phyloP scores from a whole-genome alignment of 2,888 invertebrate genomes.

The Hylaea fasciaria region DNA sequence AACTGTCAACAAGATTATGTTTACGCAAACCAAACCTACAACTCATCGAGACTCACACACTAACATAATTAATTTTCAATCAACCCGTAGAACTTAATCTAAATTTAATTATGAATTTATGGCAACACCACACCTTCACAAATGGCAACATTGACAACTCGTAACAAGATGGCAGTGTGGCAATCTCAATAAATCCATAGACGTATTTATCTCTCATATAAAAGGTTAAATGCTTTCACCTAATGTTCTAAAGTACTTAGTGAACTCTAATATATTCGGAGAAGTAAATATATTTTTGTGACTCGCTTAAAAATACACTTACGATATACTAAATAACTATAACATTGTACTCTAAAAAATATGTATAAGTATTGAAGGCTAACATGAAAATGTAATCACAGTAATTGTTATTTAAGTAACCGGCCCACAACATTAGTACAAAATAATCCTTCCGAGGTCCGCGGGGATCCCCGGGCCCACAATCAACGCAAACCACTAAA shows the following conservation, averaged over 20 bases:
- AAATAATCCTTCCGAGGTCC: slow-evolving; percentile 71
- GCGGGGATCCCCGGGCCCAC: slow-evolving; percentile 44
- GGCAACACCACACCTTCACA: slow-evolving; percentile 44
- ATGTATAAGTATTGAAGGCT: slow-evolving; percentile 85
- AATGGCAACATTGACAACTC: slow-evolving; percentile 46
- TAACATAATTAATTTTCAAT: slow-evolving; percentile 57
- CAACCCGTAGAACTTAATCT: slow-evolving; percentile 63
- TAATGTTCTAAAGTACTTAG: slow-evolving; percentile 79
- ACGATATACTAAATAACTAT: slow-evolving; percentile 83
- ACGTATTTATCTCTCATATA: slow-evolving; percentile 69
- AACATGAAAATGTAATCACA: slow-evolving; percentile 84
- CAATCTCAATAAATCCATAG: slow-evolving; percentile 62
- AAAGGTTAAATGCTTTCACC: slow-evolving; percentile 80
- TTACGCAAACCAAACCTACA: slow-evolving; percentile 74
- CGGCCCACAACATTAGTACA: slow-evolving; percentile 81
- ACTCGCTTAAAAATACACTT: slow-evolving; percentile 80
- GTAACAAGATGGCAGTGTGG: slow-evolving; percentile 49
- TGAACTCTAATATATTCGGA: slow-evolving; percentile 74
- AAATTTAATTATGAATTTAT: slow-evolving; percentile 47
- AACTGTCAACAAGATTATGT: slow-evolving; percentile 80
- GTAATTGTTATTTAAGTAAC: slow-evolving; percentile 83
- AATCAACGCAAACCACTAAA: slow-evolving; percentile 66
- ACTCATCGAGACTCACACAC: slow-evolving; percentile 70
- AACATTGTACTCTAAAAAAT: slow-evolving; percentile 85
- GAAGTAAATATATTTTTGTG: slow-evolving; percentile 84